Base-by-base conservation (phyloP, 2,113 vertebrate genomes). In the Ciconia boyciana region DNA sequence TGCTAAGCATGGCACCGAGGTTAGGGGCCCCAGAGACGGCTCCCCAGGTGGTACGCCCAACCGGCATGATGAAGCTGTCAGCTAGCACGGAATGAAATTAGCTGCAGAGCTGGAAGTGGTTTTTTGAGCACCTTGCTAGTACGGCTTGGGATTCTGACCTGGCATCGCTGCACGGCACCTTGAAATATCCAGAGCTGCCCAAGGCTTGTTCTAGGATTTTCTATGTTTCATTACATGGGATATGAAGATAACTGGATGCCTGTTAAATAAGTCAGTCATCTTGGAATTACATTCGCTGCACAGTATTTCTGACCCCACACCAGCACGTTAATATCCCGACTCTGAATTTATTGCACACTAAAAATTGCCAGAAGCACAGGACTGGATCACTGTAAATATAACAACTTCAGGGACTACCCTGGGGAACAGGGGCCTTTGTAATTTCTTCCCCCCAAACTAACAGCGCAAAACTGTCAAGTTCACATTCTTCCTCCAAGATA, bases 151-250 rank as follows among this genome's bases (percentile, higher is more conserved):
- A 84, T 77, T 89, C 55, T 41, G 49, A 75, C 34, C 34, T 48
- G 57, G 60, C 43, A 75, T 4, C 5, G 3, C 31, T 21, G 7
- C 4, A 2, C 1, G 0, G 17, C 41, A 71, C 41, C 39, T 22
- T 57, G 57, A 84, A 89, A 64, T 17, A 91, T 6, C 18, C 13
- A 4, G n/a, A 84, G 41, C 22, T 65, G 70, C 32, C 61, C 31
- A 52, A 60, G 1, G 0, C 19, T 52, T 61, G 21, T 32, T 79
- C 41, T 29, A 68, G 55, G 43, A 83, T 81, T 66, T 66, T 52
- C 39, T 81, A 2, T 8, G 13, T 46, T 91, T 85, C n/a, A 16
- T 76, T 74, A 54, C 24, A 36, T 8, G 26, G 43, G 16, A 51
- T 57, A 60, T 43, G 29, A 91, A 71, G 48, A 41, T 13, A 85